Evolutionary conservation across 2,888 invertebrate genomes (phyloP), one percentile per base, ranked within the genome.

Genomic region (Xanthia togata): DNA sequence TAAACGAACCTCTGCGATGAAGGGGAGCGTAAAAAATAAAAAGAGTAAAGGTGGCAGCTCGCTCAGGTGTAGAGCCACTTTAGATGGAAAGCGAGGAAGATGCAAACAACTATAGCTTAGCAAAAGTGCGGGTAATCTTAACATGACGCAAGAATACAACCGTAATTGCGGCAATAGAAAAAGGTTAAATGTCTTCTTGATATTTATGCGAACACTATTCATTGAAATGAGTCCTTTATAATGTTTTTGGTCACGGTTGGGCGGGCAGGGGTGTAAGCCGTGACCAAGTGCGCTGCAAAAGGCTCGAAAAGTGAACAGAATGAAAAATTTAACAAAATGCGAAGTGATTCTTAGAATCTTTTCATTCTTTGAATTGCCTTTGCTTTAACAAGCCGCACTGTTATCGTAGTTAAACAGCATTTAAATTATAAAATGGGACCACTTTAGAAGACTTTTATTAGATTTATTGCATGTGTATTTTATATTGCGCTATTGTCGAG

Each of bases 1-100:
- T 92, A 92, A 88, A 89, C 83, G 85, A 86, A 83, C 73, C 85
- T 84, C 75, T 78, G 84, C 75, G 73, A 79, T 78, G 85, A 86
- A 87, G 71, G 79, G 74, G 82, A 87, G 86, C 85, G 71, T 63
- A 57, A 57, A 88, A 85, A 80, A 83, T 82, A 86, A 87, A 86
- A 83, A 81, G 70, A 69, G 78, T 81, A 62, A 78, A 81, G 87
- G 73, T 78, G 85, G 83, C 78, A 68, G 83, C 83, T 79, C 76
- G 83, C 77, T 82, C 81, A 81, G 57, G 69, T 82, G 75, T 67
- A 82, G 68, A 76, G 83, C 74, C 84, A 77, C 85, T 80, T 76
- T 80, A 79, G 79, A 80, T 76, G 76, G 76, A 83, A 76, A 84
- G 74, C 76, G 81, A 53, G 81, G 82, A 73, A 86, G 84, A 81